phyloP scores from a whole-genome alignment of 2,113 vertebrate species.

The Hypanus sabinus region DNA sequence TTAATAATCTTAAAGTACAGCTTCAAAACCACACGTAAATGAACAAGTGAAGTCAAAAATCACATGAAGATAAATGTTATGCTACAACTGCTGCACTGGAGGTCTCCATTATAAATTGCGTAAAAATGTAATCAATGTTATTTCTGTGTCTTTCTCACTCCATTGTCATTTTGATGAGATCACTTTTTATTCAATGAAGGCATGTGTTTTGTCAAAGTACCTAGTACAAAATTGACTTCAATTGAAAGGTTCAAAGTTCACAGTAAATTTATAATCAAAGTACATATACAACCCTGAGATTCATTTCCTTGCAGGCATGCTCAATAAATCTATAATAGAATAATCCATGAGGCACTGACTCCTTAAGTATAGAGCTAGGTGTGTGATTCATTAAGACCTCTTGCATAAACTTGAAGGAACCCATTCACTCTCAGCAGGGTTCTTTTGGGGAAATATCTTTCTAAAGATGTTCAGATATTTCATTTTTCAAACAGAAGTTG shows the following conservation, averaged over 20 bases:
- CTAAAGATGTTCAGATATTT: background rate
- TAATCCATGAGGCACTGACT: background rate
- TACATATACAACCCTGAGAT: too few relatives aligned
- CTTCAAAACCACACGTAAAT: background rate
- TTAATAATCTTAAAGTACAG: background rate
- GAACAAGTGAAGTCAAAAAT: background rate
- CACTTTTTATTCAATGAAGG: background rate
- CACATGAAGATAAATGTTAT: background rate
- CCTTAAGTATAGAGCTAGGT: background rate
- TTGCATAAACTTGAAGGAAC: background rate
- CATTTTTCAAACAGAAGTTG: background rate
- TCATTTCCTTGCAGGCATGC: too few relatives aligned
- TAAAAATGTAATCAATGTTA: background rate
- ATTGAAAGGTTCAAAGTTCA: background rate
- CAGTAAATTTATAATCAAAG: too few relatives aligned
- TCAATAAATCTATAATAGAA: too few relatives aligned
- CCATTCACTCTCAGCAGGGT: background rate
- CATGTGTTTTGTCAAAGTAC: background rate
- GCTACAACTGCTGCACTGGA: background rate
- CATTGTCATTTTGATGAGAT: slow-evolving; percentile 1
- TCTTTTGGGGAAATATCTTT: background rate
- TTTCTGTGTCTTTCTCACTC: background rate
- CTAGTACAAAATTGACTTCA: background rate
- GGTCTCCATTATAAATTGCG: background rate
- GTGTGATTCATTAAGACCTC: background rate